Base-by-base conservation (phyloP, 2,797 vertebrate species). In the Sebastes reedi region DNA sequence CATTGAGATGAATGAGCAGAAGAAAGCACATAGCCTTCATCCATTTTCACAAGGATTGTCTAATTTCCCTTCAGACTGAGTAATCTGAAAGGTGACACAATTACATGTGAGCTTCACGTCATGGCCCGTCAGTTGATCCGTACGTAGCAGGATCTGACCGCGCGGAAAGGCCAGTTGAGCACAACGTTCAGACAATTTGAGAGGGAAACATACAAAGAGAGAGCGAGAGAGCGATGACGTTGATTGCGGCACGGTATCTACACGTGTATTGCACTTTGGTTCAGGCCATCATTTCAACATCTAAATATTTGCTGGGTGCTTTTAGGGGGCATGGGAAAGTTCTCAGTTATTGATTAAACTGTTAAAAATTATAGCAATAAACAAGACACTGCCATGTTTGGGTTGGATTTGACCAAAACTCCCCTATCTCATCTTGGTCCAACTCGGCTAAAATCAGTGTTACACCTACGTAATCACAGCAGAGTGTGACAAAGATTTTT, bases 281-380 rank as follows among this genome's bases (percentile, higher is more conserved):
- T 64, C 32, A 11, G 27, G 32, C 8, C 71, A 42, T 18, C 20
- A 56, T 34, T 16, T 69, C 72, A 34, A 52, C 67, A 72, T 71
- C 20, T 18, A 67, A 77, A 81, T 67, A 81, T 72, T 80, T 64
- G 67, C 22, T 9, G 7, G 6, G 13, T 2, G 36, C 30, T 54
- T 54, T 54, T 2, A n/a, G n/a, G 55, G 80, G 42, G 34, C 73
- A 68, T 59, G 61, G 65, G 73, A 65, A 77, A 64, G 46, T 34
- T 52, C 25, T 60, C 36, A 54, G 22, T 5, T 55, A 80, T 80
- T 7, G 50, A 81, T 69, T 42, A 16, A 62, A 68, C 52, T 52
- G 42, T 69, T n/a, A 46, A 50, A 79, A 34, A 55, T 20, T 2
- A 54, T 8, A 29, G 39, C 13, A 62, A 56, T 18, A 64, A 59